These are phyloP conservation scores for Passer domesticus DNA, from an alignment of 2,113 vertebrate species.

Conservation along the genomic window DNA sequence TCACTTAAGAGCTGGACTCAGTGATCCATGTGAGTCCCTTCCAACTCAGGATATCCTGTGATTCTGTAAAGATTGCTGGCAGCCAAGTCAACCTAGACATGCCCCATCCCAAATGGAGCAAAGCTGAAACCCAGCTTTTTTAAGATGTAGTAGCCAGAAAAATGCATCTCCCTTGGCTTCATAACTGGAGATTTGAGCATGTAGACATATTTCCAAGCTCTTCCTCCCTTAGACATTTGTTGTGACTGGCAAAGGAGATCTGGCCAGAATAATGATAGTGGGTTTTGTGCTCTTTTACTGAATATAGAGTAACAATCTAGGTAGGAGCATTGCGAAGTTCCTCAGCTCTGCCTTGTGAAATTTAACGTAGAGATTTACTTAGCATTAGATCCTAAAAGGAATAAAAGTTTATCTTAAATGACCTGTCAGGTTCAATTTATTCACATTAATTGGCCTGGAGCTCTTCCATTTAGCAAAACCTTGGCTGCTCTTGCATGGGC, in stretches of 20 bases:
- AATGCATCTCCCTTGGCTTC: not conserved
- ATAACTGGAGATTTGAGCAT: not conserved
- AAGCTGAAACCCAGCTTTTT: not conserved
- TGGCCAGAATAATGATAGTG: not conserved
- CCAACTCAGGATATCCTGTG: not conserved
- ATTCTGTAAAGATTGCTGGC: not conserved
- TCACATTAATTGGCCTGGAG: not conserved
- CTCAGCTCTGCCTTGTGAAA: not conserved
- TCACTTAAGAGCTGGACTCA: not conserved
- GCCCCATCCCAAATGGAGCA: not conserved
- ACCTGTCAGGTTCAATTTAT: slow-evolving; percentile 47
- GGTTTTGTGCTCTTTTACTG: not conserved
- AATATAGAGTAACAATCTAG: not conserved
- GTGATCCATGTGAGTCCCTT: not conserved
- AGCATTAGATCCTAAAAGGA: not conserved
- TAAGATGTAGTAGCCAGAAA: not conserved
- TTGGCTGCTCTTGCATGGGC: not conserved
- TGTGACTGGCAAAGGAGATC: not conserved
- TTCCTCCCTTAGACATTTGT: not conserved
- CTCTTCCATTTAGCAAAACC: slow-evolving; percentile 8
- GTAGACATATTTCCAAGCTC: not conserved
- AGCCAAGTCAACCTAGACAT: not conserved
- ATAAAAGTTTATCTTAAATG: slow-evolving; percentile 30
- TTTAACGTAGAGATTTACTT: not conserved
- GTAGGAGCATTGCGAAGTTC: not conserved